Evolutionary conservation across 1,140 invertebrate genomes (phyloP).

Genomic region (Drosophila melanogaster): DNA sequence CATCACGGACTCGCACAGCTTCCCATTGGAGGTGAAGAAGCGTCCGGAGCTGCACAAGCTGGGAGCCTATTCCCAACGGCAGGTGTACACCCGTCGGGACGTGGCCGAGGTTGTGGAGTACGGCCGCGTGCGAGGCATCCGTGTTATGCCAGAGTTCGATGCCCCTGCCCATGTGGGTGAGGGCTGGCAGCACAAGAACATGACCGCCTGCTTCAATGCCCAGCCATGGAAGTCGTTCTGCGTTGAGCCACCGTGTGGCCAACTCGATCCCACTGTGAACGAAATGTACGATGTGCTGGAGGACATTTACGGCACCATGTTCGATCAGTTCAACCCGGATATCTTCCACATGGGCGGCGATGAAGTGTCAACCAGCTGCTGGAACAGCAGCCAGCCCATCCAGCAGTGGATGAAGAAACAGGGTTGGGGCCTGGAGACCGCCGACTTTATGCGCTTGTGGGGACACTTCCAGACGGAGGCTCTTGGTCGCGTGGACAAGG

Average conservation of each 20-base stretch:
- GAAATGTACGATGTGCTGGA: slow-evolving; percentile 90
- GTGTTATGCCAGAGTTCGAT: slow-evolving; percentile 93
- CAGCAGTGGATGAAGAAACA: slow-evolving; percentile 88
- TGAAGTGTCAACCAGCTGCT: slow-evolving; percentile 91
- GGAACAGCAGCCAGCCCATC: slow-evolving; percentile 90
- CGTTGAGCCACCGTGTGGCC: slow-evolving; percentile 94
- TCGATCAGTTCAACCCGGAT: slow-evolving; percentile 87
- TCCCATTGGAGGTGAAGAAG: slow-evolving; percentile 90
- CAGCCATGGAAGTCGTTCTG: slow-evolving; percentile 92
- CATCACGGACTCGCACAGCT: slow-evolving; percentile 95
- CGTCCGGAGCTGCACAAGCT: slow-evolving; percentile 89
- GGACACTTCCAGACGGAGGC: slow-evolving; percentile 90
- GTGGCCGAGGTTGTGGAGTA: slow-evolving; percentile 87
- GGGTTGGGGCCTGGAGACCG: slow-evolving; percentile 86
- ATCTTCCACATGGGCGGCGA: slow-evolving; percentile 96
- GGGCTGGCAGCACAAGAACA: slow-evolving; percentile 91
- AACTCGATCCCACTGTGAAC: slow-evolving; percentile 91
- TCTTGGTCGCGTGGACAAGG: slow-evolving; percentile 87
- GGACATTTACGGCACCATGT: slow-evolving; percentile 89
- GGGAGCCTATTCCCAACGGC: slow-evolving; percentile 89
- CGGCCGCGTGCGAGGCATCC: slow-evolving; percentile 90
- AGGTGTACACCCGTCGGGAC: slow-evolving; percentile 87
- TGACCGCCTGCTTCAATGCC: slow-evolving; percentile 88
- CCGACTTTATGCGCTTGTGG: slow-evolving; percentile 91
- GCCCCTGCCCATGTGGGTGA: slow-evolving; percentile 95